Evolutionary conservation across 2,797 vertebrate species (phyloP).

Genomic region (Phoeniculus purpureus): DNA sequence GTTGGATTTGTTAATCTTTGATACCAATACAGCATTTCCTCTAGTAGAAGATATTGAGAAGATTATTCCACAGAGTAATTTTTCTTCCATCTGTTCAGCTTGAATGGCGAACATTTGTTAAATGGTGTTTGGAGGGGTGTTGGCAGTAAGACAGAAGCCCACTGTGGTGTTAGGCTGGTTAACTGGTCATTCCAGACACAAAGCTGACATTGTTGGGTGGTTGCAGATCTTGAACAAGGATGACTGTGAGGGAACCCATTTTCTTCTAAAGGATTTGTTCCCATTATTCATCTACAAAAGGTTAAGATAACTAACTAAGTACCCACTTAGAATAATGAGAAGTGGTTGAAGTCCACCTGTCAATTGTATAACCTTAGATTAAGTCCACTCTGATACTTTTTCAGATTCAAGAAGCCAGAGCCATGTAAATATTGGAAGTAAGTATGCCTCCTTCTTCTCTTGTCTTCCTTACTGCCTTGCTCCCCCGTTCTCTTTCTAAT

Average conservation of each 20-base stretch:
- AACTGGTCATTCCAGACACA: conserved; percentile 34
- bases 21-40: not conserved
- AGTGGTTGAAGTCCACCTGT: conserved; percentile 49
- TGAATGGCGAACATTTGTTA: conserved; percentile 49
- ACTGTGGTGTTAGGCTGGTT: not conserved
- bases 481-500: conserved; percentile 4
- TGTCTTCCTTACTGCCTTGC: not conserved
- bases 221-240: not conserved
- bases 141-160: conserved; percentile 33
- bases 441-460: conserved; percentile 51
- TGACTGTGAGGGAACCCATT: not conserved
- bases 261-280: conserved; percentile 31
- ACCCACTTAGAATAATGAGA: conserved; percentile 53
- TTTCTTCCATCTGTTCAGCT: conserved; percentile 54
- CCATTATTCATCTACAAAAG: conserved; percentile 22
- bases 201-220: conserved; percentile 42
- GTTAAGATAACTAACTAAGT: conserved; percentile 26
- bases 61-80: conserved; percentile 19
- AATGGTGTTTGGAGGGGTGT: not conserved
- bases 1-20: not conserved
- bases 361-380: conserved; percentile 55
- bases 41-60: not conserved
- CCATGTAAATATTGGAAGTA: conserved; percentile 64
- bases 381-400: conserved; percentile 43
- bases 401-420: conserved; percentile 57